phyloP scores from a whole-genome alignment of 1,140 invertebrate genomes.

The Nephila pilipes region DNA sequence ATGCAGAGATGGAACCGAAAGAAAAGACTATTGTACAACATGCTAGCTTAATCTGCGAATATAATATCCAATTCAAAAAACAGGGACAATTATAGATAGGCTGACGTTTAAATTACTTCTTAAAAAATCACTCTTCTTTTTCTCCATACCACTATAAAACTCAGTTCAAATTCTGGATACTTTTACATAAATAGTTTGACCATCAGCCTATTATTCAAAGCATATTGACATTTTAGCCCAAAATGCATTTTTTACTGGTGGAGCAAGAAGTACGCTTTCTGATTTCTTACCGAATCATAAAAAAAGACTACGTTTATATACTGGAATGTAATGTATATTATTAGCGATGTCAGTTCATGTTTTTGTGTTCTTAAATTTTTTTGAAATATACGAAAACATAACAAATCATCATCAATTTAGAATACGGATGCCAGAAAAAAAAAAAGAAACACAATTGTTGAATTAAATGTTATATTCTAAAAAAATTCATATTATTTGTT shows the following conservation, averaged over 20 bases:
- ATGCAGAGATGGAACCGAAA: slow-evolving; percentile 36
- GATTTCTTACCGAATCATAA: too few relatives aligned
- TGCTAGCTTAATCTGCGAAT: background rate
- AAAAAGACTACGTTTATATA: too few relatives aligned
- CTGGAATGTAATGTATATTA: too few relatives aligned
- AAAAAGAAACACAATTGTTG: too few relatives aligned
- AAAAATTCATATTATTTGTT: too few relatives aligned
- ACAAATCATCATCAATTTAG: too few relatives aligned
- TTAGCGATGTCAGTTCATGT: too few relatives aligned
- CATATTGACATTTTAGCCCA: background rate
- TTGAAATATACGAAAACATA: too few relatives aligned
- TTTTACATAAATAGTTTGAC: slow-evolving; percentile 22
- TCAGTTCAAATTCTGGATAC: background rate
- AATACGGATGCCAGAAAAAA: too few relatives aligned
- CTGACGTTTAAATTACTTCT: background rate
- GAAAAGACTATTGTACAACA: slow-evolving; percentile 2
- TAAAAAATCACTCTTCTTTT: background rate
- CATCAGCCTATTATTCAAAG: slow-evolving; percentile 7
- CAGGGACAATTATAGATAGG: background rate
- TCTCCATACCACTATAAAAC: background rate
- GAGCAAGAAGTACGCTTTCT: background rate
- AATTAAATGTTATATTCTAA: too few relatives aligned
- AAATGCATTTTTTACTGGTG: background rate
- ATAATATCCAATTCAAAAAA: background rate
- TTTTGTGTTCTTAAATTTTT: too few relatives aligned